A percentile compares a stretch with the other conserved stretches of the same genome.
Conservation (phyloP, 2,888 invertebrate genomes). For the Hypolimnas misippus region DNA sequence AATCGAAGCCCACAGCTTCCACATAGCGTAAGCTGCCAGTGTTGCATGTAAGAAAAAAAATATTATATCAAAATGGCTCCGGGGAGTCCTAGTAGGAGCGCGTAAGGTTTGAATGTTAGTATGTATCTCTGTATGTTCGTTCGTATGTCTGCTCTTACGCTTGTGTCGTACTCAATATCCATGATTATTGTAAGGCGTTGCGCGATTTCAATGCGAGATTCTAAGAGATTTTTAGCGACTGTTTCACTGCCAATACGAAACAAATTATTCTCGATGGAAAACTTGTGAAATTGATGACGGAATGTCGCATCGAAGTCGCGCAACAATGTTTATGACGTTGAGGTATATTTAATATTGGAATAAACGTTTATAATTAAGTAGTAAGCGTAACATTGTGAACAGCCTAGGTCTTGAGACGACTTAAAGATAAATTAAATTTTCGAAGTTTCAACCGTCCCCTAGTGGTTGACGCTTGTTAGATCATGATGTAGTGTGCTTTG, state of each 20-base stretch:
- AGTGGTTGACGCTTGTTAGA: slow-evolving; percentile 47
- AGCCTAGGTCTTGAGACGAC: slow-evolving; percentile 51
- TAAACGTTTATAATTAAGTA: slow-evolving; percentile 62
- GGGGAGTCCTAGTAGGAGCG: slow-evolving; percentile 37
- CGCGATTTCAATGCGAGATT: slow-evolving; percentile 49
- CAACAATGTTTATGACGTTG: slow-evolving; percentile 33
- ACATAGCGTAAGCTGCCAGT: slow-evolving; percentile 50
- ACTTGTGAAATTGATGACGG: too few relatives aligned
- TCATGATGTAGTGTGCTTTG: slow-evolving; percentile 41
- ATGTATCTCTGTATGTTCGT: slow-evolving; percentile 50
- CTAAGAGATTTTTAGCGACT: background rate
- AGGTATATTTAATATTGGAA: slow-evolving; percentile 50
- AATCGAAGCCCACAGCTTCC: slow-evolving; percentile 1
- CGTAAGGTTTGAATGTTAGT: slow-evolving; percentile 43
- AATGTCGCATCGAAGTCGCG: slow-evolving; percentile 23
- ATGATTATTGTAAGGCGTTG: slow-evolving; percentile 48
- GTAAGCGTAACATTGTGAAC: slow-evolving; percentile 71
- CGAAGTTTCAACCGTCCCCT: slow-evolving; percentile 46
- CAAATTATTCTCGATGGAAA: background rate
- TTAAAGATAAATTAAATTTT: slow-evolving; percentile 46
- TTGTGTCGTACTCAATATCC: slow-evolving; percentile 65
- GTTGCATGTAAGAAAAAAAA: slow-evolving; percentile 52
- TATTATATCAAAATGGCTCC: slow-evolving; percentile 33
- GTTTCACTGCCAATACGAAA: slow-evolving; percentile 10
- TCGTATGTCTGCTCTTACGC: slow-evolving; percentile 55